Evolutionary conservation across 2,797 vertebrate species (phyloP).

Genomic region (Brachyrhaphis roseni): DNA sequence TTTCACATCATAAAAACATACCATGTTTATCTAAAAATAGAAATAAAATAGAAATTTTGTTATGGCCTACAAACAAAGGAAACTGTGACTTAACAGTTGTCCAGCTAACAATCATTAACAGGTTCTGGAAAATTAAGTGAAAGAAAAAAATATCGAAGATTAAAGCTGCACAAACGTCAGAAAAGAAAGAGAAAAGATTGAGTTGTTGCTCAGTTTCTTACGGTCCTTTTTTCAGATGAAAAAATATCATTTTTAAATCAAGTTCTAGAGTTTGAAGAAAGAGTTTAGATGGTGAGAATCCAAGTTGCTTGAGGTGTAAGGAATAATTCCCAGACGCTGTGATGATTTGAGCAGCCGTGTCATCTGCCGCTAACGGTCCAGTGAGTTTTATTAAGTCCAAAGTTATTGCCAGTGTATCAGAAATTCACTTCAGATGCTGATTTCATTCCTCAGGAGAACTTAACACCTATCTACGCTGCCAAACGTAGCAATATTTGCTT

Average conservation of each 20-base stretch:
- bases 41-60: not conserved
- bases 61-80: not conserved
- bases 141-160: not conserved
- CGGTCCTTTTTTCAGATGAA: not conserved
- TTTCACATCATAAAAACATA: no score
- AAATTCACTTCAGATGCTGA: not conserved
- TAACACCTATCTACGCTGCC: not conserved
- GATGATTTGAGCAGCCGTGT: not conserved
- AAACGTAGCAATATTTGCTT: not conserved
- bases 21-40: not conserved
- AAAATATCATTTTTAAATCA: not conserved
- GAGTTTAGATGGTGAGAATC: not conserved
- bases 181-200: not conserved
- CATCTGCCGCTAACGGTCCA: not conserved
- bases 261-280: not conserved
- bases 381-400: not conserved
- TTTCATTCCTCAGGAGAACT: not conserved
- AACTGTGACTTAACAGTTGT: not conserved
- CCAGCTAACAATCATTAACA: not conserved
- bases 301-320: not conserved
- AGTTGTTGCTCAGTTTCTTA: not conserved
- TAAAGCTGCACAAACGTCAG: not conserved
- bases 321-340: not conserved
- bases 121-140: not conserved
- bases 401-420: not conserved